Evolutionary conservation across 2,113 vertebrate species (phyloP), one percentile per base, ranked within the genome.

Genomic region (Mobula birostris): DNA sequence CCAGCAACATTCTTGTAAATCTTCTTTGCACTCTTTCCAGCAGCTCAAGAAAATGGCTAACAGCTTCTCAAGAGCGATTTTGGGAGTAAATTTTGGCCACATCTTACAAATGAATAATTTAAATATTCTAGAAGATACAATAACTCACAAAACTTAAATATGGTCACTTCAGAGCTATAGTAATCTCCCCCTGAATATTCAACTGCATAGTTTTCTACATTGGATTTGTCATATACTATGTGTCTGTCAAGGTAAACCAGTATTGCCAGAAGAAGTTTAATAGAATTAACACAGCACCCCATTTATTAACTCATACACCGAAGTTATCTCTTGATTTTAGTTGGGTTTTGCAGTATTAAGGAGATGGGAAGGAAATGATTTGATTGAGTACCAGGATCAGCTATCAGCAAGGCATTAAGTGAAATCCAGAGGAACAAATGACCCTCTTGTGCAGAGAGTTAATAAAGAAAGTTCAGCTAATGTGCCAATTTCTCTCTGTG

Each of bases 391-490:
- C 70, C 48, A 74, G 91, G 72, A 74, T 27, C 40, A 40, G 70
- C 40, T 93, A 74, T 93, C 91, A 93, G 40, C 12, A 24, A 74
- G 36, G 21, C 70, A 93, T 76, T 74, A 27, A 74, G 24, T 70
- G 36, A 76, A 93, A 74, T 93, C 21, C 36, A 56, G 91, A 93
- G 70, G 40, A 93, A 93, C 68, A 93, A 93, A 93, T 93, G 91
- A 93, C 91, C 70, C 36, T 93, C 91, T 24, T 76, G 91, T 72
- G 68, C 66, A 72, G 91, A 76, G 40, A 8, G 91, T 93, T 93
- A 93, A 93, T 93, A 93, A 76, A 74, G 70, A 56, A 93, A 74
- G 91, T 76, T 93, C 91, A 74, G 68, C 72, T 93, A 93, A 93
- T 93, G 70, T 74, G 91, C 91, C 91, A 74, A 93, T 93, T 93